Conservation (phyloP, 2,113 vertebrate species). For the Micronycteris hirsuta region DNA sequence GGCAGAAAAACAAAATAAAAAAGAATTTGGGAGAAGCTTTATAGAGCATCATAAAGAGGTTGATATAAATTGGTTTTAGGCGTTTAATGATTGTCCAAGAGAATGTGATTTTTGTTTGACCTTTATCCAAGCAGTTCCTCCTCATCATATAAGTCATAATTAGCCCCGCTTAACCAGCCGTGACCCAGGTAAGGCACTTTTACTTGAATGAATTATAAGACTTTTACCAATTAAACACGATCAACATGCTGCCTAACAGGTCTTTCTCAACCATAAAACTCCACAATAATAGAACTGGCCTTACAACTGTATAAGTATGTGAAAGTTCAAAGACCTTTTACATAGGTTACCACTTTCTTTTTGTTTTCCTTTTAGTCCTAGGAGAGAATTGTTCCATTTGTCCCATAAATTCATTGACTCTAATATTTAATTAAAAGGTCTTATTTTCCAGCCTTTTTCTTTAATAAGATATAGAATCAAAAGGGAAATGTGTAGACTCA, state of each 20-base stretch:
- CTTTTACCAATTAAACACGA: neutral
- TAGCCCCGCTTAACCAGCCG: neutral
- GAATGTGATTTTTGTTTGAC: neutral
- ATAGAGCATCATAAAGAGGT: neutral
- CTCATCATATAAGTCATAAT: neutral
- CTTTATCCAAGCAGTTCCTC: neutral
- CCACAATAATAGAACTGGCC: neutral
- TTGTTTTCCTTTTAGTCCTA: neutral
- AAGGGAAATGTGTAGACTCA: neutral
- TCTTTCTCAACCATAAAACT: neutral
- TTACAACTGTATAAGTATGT: neutral
- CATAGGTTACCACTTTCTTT: neutral
- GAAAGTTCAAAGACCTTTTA: neutral
- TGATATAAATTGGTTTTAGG: neutral
- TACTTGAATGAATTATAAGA: neutral
- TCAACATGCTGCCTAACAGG: neutral
- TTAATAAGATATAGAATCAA: neutral
- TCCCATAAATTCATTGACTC: neutral
- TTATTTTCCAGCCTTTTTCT: neutral
- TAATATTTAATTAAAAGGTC: neutral
- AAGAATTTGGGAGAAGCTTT: conserved; percentile 6
- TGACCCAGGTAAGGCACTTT: neutral
- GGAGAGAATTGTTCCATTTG: neutral
- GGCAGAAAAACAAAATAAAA: conserved; percentile 40
- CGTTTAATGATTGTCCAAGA: neutral